Base-by-base conservation (phyloP, 92 coral and sea anemone species). In the Parazoanthus darwini region DNA sequence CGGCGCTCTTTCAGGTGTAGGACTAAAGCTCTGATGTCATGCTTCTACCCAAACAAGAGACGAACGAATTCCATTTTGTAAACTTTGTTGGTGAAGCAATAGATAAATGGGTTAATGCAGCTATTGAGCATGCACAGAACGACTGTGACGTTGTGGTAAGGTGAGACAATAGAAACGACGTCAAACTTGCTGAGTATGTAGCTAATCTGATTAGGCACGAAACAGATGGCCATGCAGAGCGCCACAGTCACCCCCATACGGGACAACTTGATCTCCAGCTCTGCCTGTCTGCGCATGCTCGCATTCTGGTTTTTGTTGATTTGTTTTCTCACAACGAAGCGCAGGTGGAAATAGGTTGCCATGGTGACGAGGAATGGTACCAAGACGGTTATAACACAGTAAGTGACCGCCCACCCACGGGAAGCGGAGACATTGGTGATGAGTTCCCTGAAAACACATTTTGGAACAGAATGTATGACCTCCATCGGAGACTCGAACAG, bases 321-420 rank as follows among this genome's bases (percentile, higher is more conserved):
- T 22, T 29, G 63, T 26, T 42, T 82, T 5, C 86, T 82, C 58
- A 82, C 77, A 1, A 44, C 76, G 37, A 82, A 38, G 74, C 86
- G 86, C 75, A 82, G 59, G 38, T 82, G 86, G 54, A 82, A 82
- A 82, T 82, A 82, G 54, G 86, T 82, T 82, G 86, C 86, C 86
- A 82, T 82, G 65, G 86, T 67, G 58, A 82, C 7, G 54, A 82
- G 86, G 59, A 82, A 82, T 66, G 86, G 86, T 4, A 82, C 76
- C 23, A 82, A 67, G 0, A 82, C 86, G 8, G 86, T 20, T 15
- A 82, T 36, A 5, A 82, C 77, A 26, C 86, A 82, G 16, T 82
- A 82, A 10, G 86, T 38, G 46, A 82, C 86, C 76, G 37, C 86
- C 77, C 77, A 82, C 18, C 37, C 76, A 38, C 86, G 86, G 48